Evolutionary conservation across 37 sponge, comb jelly and placozoan species (phyloP), one percentile per base, ranked within the genome.

Genomic region (Crambe crambe): DNA sequence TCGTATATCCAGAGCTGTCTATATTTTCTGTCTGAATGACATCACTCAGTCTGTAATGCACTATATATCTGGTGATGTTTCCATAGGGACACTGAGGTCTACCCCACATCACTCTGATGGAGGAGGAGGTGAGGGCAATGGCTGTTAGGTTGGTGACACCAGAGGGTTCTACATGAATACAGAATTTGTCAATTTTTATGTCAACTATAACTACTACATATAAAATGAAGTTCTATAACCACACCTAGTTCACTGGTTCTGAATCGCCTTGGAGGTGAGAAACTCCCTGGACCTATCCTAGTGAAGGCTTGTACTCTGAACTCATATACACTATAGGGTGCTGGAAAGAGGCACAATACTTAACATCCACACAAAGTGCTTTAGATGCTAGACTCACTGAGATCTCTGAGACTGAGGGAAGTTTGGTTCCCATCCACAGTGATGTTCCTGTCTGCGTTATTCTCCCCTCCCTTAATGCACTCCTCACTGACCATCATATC

Each of bases 51-150:
- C 21, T 51, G 12, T 47, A 23, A 64, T 61, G 37, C 25, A 85
- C 86, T 1, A 1, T 70, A 43, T 85, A 85, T 25, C 59, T 40
- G 5, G 9, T 70, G 59, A 41, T 39, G 54, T 63, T 61, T 29
- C 86, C 86, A 78, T 85, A 61, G 29, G 77, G 71, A 78, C 86
- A 85, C 38, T 40, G 62, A 39, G 86, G 86, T 15, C 0, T 60
- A 10, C 51, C 8, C 86, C 86, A 85, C 12, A 73, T 73, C 35
- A 85, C 65, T 26, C 25, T 30, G 6, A 85, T 56, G 20, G 64
- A 40, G 30, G 79, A 71, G 1, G 81, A 81, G 15, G 25, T 42
- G 23, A 31, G 47, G 37, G 63, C 65, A n/a, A 25, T 68, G 15
- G 77, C 78, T 21, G 20, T 37, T 0, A 85, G 73, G 4, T 72